Conservation (phyloP, 2,113 vertebrate species). For the Mustelus asterias region DNA sequence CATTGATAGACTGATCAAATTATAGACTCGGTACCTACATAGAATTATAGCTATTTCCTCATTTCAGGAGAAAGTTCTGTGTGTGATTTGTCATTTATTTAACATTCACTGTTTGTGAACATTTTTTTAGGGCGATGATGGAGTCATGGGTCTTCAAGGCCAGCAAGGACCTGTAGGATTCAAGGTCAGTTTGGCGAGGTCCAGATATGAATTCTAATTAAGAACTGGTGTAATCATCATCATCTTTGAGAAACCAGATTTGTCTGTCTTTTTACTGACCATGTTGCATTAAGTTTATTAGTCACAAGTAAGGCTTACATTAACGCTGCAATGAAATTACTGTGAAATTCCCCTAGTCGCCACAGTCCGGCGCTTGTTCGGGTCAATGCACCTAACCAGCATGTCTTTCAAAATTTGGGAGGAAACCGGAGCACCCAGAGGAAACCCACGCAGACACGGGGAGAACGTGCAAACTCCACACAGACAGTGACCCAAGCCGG, state of each 20-base stretch:
- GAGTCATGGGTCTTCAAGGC: constrained; percentile 62
- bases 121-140: constrained; percentile 64
- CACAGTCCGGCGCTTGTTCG: too few relatives aligned
- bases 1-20: too few relatives aligned
- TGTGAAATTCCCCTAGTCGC: too few relatives aligned
- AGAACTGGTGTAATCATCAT: background rate
- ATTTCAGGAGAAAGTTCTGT: background rate
- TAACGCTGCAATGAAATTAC: too few relatives aligned
- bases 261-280: background rate
- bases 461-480: too few relatives aligned
- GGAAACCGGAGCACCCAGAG: too few relatives aligned
- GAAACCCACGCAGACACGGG: too few relatives aligned
- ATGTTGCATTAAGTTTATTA: background rate
- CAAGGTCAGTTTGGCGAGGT: constrained; percentile 61
- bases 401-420: too few relatives aligned
- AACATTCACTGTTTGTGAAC: background rate
- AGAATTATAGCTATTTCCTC: background rate
- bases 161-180: constrained; percentile 62
- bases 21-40: background rate
- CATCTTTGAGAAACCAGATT: background rate
- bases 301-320: too few relatives aligned
- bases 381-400: too few relatives aligned
- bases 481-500: too few relatives aligned
- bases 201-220: background rate
- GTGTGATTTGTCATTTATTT: background rate